A percentile compares a stretch with the other conserved stretches of the same genome.
These are phyloP conservation scores for Cryptocephalus primarius DNA, from an alignment of 2,888 invertebrate genomes.

Conservation along the genomic window DNA sequence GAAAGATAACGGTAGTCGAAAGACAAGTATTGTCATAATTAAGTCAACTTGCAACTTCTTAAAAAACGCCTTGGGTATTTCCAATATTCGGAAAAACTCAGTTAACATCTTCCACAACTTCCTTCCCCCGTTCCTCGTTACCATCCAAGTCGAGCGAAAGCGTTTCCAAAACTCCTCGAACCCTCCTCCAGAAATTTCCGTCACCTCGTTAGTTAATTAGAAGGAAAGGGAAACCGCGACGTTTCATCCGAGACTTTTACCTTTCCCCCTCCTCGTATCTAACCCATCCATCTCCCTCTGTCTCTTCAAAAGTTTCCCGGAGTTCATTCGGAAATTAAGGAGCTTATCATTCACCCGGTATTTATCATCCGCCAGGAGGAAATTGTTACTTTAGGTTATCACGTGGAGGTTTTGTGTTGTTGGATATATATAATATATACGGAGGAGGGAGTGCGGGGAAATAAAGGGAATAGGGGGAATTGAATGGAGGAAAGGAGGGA, in stretches of 20 bases:
- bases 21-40: too few relatives aligned
- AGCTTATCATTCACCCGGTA: slow-evolving; percentile 11
- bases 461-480: background rate
- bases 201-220: slow-evolving; percentile 19
- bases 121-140: too few relatives aligned
- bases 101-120: too few relatives aligned
- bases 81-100: too few relatives aligned
- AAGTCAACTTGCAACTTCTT: too few relatives aligned
- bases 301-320: slow-evolving; percentile 1
- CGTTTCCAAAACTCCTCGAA: too few relatives aligned
- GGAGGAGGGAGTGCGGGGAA: background rate
- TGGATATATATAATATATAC: background rate
- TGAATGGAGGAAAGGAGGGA: background rate
- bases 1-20: too few relatives aligned
- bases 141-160: too few relatives aligned
- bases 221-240: slow-evolving; percentile 5
- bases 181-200: background rate
- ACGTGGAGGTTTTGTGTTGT: background rate
- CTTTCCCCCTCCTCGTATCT: too few relatives aligned
- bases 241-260: background rate
- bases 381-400: slow-evolving; percentile 1
- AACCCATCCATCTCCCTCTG: background rate
- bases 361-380: background rate
- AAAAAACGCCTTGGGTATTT: too few relatives aligned
- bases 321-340: slow-evolving; percentile 8